Evolutionary conservation across 1,140 invertebrate species (phyloP).

Genomic region (Pseudomyrmex gracilis): DNA sequence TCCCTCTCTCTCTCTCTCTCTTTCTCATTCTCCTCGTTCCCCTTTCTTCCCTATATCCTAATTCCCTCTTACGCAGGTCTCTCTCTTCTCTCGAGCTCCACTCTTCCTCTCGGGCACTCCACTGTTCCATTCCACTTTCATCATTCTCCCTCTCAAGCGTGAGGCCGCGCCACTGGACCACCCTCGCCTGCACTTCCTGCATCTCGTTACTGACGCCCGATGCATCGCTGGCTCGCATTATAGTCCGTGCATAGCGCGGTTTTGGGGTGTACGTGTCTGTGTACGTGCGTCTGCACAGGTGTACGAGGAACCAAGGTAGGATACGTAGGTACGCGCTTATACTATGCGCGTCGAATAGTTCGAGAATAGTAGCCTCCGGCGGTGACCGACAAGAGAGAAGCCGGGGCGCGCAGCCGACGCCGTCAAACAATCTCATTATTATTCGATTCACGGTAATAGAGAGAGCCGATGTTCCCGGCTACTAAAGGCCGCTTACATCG

Average conservation of each 20-base stretch:
- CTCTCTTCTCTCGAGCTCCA: background rate
- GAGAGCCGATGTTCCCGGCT: conserved; percentile 43
- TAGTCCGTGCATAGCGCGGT: conserved; percentile 69
- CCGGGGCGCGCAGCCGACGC: conserved; percentile 52
- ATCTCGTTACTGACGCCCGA: conserved; percentile 83
- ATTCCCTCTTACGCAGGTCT: conserved; percentile 13
- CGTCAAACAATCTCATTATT: conserved; percentile 81
- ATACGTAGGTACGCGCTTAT: conserved; percentile 35
- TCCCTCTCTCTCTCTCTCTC: conserved; percentile 9
- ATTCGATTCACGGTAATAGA: conserved; percentile 82
- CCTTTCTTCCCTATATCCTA: conserved; percentile 13
- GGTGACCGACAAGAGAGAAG: conserved; percentile 60
- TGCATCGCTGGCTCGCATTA: conserved; percentile 79
- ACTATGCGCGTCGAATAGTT: conserved; percentile 39
- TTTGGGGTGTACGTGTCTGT: conserved; percentile 44
- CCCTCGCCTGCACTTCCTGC: conserved; percentile 80
- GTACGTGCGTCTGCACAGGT: conserved; percentile 25
- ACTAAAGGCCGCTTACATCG: conserved; percentile 65
- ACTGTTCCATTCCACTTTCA: conserved; percentile 41
- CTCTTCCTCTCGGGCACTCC: background rate
- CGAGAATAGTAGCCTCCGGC: conserved; percentile 66
- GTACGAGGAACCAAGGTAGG: conserved; percentile 24
- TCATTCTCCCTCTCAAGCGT: conserved; percentile 13
- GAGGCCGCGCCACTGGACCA: background rate
- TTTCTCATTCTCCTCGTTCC: conserved; percentile 4